Evolutionary conservation across 1,140 invertebrate species (phyloP).

Genomic region (Procambarus clarkii): DNA sequence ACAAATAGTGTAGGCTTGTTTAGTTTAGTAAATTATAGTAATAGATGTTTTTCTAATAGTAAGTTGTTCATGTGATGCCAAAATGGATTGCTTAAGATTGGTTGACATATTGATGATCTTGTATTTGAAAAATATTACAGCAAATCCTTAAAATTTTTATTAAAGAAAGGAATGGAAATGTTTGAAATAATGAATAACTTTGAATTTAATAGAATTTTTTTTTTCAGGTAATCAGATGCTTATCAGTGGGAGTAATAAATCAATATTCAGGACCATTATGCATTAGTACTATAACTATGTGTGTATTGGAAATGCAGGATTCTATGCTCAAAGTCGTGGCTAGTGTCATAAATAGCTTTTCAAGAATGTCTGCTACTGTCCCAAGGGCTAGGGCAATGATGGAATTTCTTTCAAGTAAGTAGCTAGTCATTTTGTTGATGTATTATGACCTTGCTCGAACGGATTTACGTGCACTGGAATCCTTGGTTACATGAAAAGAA

Average conservation of each 20-base stretch:
- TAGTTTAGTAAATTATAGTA: no score
- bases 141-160: no score
- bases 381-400: slow-evolving; percentile 93
- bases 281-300: slow-evolving; percentile 91
- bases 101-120: no score
- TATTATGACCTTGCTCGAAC: no score
- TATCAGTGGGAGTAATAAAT: slow-evolving; percentile 78
- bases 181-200: neutral
- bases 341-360: slow-evolving; percentile 90
- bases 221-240: slow-evolving; percentile 75
- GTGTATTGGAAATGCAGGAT: slow-evolving; percentile 93
- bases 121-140: no score
- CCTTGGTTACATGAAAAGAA: no score
- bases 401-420: slow-evolving; percentile 95
- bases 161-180: no score
- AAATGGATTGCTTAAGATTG: no score
- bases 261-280: slow-evolving; percentile 83
- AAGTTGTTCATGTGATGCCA: no score
- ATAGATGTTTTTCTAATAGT: no score
- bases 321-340: slow-evolving; percentile 92
- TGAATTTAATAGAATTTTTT: neutral
- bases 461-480: no score
- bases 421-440: neutral
- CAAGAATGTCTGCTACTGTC: slow-evolving; percentile 93
- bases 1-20: no score